Evolutionary conservation across 2,888 invertebrate species (phyloP), one percentile per base, ranked within the genome.

Genomic region (Drosophila rubida): DNA sequence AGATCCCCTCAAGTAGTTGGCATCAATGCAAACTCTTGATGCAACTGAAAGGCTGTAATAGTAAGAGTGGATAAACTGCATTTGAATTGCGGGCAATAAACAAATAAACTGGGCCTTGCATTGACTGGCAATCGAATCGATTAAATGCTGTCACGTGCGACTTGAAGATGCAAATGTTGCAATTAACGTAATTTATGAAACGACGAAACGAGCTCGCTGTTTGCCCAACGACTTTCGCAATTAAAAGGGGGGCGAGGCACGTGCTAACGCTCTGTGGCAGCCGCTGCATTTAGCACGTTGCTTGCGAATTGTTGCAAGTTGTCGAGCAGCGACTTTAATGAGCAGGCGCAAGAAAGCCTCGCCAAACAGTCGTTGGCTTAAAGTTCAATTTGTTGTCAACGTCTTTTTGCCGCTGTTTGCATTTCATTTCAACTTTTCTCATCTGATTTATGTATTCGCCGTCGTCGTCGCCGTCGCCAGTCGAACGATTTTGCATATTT

Each of bases 371-470:
- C 19, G 19, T 19, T 3, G 39, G 42, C 42, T 42, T 53, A 42
- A 32, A 53, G 53, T 53, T 53, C 53, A 22, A 53, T 57, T 45
- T 57, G 45, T 39, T 45, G 22, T 19, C 19, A 39, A 9, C n/a
- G 35, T 32, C 42, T 51, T n/a, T 4, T 11, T 63, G 62, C 64
- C 64, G 51, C 64, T 81, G 87, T 88, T 88, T 88, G 84, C 89
- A 75, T 87, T 87, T 85, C 68, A 85, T 85, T 88, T 85, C 25
- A 72, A 80, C 67, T 83, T 88, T 75, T 67, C 66, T 42, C 61
- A 57, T 41, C 84, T 86, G 87, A 88, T 88, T 88, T 82, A 88
- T 88, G 80, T 86, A 77, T 88, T 75, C 74, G 51, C 53, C 42
- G 50, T 42, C 39, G 44, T 13, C 57, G 51, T 59, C 48, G 77